Conservation (phyloP, 2,797 vertebrate genomes). For the Microhierax caerulescens region DNA sequence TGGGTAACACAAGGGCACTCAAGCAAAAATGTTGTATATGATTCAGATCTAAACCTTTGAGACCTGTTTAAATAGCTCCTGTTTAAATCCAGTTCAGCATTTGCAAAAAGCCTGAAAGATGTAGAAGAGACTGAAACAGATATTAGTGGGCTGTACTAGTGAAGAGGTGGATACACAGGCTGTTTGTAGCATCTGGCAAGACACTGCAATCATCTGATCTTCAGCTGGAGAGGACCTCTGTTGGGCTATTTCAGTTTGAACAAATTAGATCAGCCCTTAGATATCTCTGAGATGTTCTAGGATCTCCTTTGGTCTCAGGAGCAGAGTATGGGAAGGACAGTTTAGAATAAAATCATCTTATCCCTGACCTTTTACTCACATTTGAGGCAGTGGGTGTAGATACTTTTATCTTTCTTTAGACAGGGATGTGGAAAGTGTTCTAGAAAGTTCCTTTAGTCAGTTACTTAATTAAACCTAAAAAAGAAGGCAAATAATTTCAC, state of each 20-base stretch:
- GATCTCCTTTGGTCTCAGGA: not conserved
- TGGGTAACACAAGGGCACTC: not conserved
- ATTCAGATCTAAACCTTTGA: not conserved
- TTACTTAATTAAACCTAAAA: not conserved
- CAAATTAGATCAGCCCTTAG: not conserved
- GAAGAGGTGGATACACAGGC: not conserved
- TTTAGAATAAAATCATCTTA: not conserved
- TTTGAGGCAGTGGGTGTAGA: not conserved
- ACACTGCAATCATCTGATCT: not conserved
- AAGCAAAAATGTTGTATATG: not conserved
- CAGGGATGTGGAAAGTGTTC: not conserved
- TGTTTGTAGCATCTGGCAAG: not conserved
- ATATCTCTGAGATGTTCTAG: not conserved
- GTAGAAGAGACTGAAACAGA: not conserved
- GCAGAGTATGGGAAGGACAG: not conserved
- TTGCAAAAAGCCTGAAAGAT: not conserved
- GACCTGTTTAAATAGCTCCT: not conserved
- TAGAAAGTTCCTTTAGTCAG: not conserved
- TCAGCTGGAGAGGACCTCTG: not conserved
- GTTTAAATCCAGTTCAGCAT: not conserved
- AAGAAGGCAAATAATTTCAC: not conserved
- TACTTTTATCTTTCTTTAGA: not conserved
- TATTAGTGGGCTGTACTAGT: not conserved
- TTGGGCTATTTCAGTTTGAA: not conserved
- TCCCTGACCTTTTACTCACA: not conserved